Base-by-base conservation (phyloP, 2,797 vertebrate species). In the Setipinna tenuifilis region DNA sequence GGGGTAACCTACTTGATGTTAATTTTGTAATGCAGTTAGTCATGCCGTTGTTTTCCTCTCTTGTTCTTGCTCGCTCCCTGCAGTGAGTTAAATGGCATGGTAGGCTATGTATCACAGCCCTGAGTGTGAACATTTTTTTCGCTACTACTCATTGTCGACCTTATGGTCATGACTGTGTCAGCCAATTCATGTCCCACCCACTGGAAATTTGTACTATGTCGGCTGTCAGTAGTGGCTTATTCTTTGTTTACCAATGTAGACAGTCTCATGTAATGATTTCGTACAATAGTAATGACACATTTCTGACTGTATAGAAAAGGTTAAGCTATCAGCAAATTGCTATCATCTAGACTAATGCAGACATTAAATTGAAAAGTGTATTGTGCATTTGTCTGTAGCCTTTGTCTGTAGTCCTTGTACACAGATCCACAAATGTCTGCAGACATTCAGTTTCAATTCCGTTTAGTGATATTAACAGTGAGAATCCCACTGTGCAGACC, bases 51-150 rank as follows among this genome's bases (percentile, higher is more conserved):
- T 21, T 59, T 59, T 59, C 58, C 19, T 44, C 5, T 44, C 71
- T 41, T 44, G 71, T 78, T 78, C 71, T 44, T 78, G 17, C 31
- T 19, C 2, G 19, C 16, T 21, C 68, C 68, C 16, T 2, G 2
- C 6, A 41, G 71, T 10, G 17, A 68, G 25, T 71, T 78, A 78
- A 78, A 78, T n/a, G 6, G 35, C 31, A 78, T 78, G 31, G 71
- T 41, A n/a, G n/a, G n/a, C n/a, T n/a, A 78, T 78, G 71, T 78
- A 44, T 78, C 71, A 44, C 17, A 78, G 17, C 16, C 31, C 71
- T 44, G 71, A 16, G n/a, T n/a, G n/a, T n/a, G 2, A 44, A 44
- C 0, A 35, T 4, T 35, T 71, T 35, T 17, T 78, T 44, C 71
- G 19, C 35, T 78, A 0, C 11, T 71, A 31, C 68, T 71, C 68